Percentiles rank a stretch among this genome's conserved stretches.
Conservation (phyloP, 2,888 invertebrate genomes). For the Drosophila rubida region DNA sequence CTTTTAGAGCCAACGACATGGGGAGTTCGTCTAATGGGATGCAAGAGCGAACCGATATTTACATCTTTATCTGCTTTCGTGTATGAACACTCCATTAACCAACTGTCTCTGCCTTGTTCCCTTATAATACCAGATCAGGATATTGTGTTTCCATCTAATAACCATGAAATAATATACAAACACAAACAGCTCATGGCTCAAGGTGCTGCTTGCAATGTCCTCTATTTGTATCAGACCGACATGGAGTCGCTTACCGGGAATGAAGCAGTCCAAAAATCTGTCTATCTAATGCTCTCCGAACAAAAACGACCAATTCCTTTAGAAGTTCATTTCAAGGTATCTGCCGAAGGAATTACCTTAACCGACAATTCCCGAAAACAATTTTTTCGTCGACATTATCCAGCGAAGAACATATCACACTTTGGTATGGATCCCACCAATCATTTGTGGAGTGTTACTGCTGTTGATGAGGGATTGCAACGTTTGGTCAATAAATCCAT, state of each 20-base stretch:
- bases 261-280: conserved; percentile 92
- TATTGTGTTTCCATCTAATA: conserved; percentile 44
- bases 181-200: conserved; percentile 86
- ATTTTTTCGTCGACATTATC: conserved; percentile 95
- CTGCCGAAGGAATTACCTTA: conserved; percentile 97
- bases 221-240: conserved; percentile 94
- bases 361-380: conserved; percentile 96
- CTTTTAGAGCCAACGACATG: conserved; percentile 98
- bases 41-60: conserved; percentile 98
- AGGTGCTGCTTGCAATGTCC: conserved; percentile 95
- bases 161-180: conserved; percentile 55
- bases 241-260: conserved; percentile 97
- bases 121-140: conserved; percentile 89
- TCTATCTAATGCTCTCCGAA: conserved; percentile 88
- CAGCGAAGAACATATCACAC: conserved; percentile 94
- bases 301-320: conserved; percentile 88
- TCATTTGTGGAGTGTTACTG: conserved; percentile 88
- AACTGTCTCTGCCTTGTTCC: conserved; percentile 96
- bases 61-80: conserved; percentile 98
- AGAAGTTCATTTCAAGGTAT: conserved; percentile 97
- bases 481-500: conserved; percentile 86
- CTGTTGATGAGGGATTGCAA: conserved; percentile 56
- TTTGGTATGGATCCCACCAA: conserved; percentile 97
- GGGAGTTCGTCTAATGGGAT: conserved; percentile 97
- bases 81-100: conserved; percentile 98